Evolutionary conservation across 2,888 invertebrate genomes (phyloP), one percentile per base, ranked within the genome.

Genomic region (Ramazzottius varieornatus): DNA sequence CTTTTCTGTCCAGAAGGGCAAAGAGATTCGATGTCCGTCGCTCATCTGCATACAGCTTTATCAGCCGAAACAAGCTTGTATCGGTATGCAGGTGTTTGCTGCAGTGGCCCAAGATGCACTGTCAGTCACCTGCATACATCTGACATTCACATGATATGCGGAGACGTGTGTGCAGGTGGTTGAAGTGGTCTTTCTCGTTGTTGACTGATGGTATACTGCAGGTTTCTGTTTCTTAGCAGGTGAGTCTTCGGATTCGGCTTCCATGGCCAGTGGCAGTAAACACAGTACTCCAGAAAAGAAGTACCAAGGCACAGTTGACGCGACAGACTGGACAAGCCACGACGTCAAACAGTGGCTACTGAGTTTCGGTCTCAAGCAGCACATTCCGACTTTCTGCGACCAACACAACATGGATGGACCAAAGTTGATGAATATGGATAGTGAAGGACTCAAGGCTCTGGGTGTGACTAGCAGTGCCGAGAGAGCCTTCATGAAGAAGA

Each of bases 331-430:
- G 74, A 68, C 34, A 24, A 65, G 65, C 24, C 71, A 71, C 63
- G 72, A 74, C 65, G 72, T 74, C 13, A 72, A 73, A 65, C 72
- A 72, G 64, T 68, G 73, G 34, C 67, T 74, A 13, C 70, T 72
- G 32, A 71, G 72, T 40, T 71, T 82, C 66, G 81, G 89, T 46
- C 79, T 93, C 73, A 90, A 91, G 75, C 84, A 87, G 66, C 86
- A 88, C 78, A 85, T 87, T 70, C 82, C 86, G 64, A 86, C 87
- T 71, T 90, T 93, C 76, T 83, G 86, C 65, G 86, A 40, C 65
- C 86, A 88, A 71, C 84, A 88, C 71, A 86, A 86, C 73, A 86
- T 96, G 65, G 88, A 87, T 75, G 96, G 96, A 32, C 81, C 83
- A 40, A 84, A 87, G 65, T 80, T 96, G 66, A 79, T 96, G 63